These are phyloP conservation scores for Capitella teleta DNA, from an alignment of 1,140 invertebrate genomes.

Conservation along the genomic window DNA sequence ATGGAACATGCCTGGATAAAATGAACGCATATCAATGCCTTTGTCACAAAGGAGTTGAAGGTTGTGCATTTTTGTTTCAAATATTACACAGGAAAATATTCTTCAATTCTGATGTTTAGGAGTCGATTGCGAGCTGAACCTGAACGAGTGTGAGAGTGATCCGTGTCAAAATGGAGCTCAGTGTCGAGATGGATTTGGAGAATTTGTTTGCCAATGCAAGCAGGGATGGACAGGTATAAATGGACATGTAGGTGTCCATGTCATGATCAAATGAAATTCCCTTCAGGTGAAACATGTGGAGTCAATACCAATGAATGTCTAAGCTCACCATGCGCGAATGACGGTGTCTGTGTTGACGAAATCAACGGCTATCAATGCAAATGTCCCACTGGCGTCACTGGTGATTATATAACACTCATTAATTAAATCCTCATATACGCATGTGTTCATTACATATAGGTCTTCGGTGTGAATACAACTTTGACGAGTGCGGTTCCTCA, in stretches of 20 bases:
- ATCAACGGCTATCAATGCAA: conserved; percentile 9
- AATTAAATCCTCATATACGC: too few species aligned
- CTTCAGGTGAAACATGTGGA: not conserved
- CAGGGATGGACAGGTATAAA: not conserved
- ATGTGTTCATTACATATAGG: too few species aligned
- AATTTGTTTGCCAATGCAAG: not conserved
- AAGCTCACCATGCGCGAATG: not conserved
- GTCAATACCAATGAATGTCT: not conserved
- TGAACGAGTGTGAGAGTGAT: not conserved
- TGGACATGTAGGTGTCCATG: not conserved
- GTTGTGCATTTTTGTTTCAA: not conserved
- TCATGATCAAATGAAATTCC: not conserved
- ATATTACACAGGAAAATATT: not conserved
- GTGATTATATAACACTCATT: too few species aligned
- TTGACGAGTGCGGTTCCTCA: conserved; percentile 43
- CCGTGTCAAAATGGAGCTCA: not conserved
- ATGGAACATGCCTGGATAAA: conserved; percentile 20
- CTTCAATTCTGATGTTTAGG: not conserved
- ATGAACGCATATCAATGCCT: conserved; percentile 23
- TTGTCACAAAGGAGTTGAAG: conserved; percentile 16
- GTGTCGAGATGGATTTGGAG: not conserved
- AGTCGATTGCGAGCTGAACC: not conserved
- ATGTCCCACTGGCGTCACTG: conserved; percentile 13
- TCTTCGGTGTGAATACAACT: conserved; percentile 3
- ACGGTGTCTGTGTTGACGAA: not conserved